Base-by-base conservation (phyloP, 2,888 invertebrate genomes). In the Andrena haemorrhoa region DNA sequence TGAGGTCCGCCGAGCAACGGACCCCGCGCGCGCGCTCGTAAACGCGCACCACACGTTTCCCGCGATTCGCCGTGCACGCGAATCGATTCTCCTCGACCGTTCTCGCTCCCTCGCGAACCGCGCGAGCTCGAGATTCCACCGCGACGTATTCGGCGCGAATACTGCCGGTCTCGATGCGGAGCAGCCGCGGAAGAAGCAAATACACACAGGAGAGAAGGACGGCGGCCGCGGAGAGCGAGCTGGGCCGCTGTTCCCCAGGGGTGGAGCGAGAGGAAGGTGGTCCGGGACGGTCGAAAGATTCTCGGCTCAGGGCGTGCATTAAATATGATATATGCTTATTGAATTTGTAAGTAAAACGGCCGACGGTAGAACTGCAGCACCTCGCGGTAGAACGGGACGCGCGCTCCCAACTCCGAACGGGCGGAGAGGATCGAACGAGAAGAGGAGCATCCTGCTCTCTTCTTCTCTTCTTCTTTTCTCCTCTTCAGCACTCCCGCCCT, bases 271-370 rank as follows among this genome's bases (percentile, higher is more conserved):
- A 84, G 58, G 78, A 77, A 75, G 88, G 78, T 84, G 86, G 84
- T 87, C 83, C 85, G 84, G 86, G 89, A 81, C 87, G 86, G 89
- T 88, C 89, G 88, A 88, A 90, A 88, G 86, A 89, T 89, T 89
- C 85, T 77, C 84, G 86, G 86, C 89, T 91, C 90, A 88, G 89
- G 87, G 88, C 89, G 88, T 90, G 88, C 92, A 91, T 93, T 93
- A 92, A 93, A 92, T 91, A 91, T 93, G 93, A 93, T 93, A 92
- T 92, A 93, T 91, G 92, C 91, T 93, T 93, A 92, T 93, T 92
- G 92, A 93, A 93, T 91, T 93, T 92, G 92, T 91, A 90, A 92
- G 92, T 91, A 91, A 92, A 92, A 91, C 88, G 91, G 86, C 87
- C 84, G 81, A 88, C 82, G 87, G 88, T 88, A 88, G 88, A 85